phyloP scores from a whole-genome alignment of 2,888 invertebrate genomes.

The Dolichopus griseipennis region DNA sequence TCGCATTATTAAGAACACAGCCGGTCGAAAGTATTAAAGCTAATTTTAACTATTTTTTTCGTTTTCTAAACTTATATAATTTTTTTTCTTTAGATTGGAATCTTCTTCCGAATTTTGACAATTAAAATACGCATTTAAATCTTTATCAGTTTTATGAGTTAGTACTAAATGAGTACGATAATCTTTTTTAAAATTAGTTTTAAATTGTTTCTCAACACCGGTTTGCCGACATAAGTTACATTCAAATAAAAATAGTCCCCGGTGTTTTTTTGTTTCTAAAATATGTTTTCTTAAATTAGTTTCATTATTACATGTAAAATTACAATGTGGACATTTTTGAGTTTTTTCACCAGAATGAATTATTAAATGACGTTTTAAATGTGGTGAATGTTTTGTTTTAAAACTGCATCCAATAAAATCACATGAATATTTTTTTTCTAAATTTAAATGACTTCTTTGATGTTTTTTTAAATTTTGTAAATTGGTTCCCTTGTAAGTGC shows the following conservation, averaged over 20 bases:
- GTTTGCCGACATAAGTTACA: conserved; percentile 54
- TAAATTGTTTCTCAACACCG: conserved; percentile 23
- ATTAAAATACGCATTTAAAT: not conserved
- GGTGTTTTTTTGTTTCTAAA: conserved; percentile 66
- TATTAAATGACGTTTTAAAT: conserved; percentile 69
- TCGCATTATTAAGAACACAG: too few species aligned
- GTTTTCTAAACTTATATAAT: too few species aligned
- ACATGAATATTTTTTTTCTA: not conserved
- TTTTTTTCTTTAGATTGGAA: too few species aligned
- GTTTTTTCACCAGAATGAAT: conserved; percentile 76
- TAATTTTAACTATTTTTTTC: too few species aligned
- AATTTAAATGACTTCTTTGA: conserved; percentile 14
- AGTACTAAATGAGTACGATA: conserved; percentile 31
- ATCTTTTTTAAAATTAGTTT: conserved; percentile 34
- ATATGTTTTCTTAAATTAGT: conserved; percentile 86
- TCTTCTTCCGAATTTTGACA: too few species aligned
- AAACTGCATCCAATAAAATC: conserved; percentile 52
- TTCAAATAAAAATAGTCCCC: conserved; percentile 67
- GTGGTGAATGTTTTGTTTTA: conserved; percentile 55
- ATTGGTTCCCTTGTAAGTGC: conserved; percentile 49
- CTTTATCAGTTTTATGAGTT: conserved; percentile 17
- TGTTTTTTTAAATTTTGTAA: conserved; percentile 34
- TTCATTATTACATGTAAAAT: conserved; percentile 67
- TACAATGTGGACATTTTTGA: conserved; percentile 76
- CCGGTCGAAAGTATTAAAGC: too few species aligned